These are phyloP conservation scores for Halcyon badia DNA, from an alignment of 2,797 vertebrate genomes.

Conservation along the genomic window DNA sequence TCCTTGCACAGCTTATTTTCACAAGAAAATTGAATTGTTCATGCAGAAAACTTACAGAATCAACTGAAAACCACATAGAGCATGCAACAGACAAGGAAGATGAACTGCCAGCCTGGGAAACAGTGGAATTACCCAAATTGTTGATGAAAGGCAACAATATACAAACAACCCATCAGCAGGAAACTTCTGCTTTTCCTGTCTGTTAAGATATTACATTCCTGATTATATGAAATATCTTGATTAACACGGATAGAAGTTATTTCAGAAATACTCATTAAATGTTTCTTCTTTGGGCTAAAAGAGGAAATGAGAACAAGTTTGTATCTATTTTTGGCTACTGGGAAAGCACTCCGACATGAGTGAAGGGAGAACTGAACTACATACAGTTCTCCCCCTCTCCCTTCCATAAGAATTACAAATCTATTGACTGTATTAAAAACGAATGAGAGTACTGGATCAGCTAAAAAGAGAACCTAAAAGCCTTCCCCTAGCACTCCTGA, in stretches of 20 bases:
- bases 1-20: not conserved
- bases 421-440: not conserved
- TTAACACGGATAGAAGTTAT: not conserved
- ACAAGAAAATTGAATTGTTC: not conserved
- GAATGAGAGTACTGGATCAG: accelerated
- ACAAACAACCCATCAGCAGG: not conserved
- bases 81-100: not conserved
- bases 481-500: not conserved
- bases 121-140: not conserved
- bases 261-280: not conserved
- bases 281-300: not conserved
- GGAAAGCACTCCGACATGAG: not conserved
- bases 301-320: not conserved
- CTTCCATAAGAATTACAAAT: not conserved
- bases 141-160: not conserved
- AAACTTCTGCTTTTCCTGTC: not conserved
- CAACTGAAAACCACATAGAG: not conserved
- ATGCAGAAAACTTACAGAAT: not conserved
- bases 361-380: not conserved
- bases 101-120: not conserved
- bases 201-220: not conserved
- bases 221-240: not conserved
- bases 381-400: accelerated
- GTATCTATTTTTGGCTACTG: not conserved
- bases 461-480: not conserved